These are phyloP conservation scores for Elephas maximus DNA, from an alignment of 2,113 vertebrate genomes.

Conservation along the genomic window DNA sequence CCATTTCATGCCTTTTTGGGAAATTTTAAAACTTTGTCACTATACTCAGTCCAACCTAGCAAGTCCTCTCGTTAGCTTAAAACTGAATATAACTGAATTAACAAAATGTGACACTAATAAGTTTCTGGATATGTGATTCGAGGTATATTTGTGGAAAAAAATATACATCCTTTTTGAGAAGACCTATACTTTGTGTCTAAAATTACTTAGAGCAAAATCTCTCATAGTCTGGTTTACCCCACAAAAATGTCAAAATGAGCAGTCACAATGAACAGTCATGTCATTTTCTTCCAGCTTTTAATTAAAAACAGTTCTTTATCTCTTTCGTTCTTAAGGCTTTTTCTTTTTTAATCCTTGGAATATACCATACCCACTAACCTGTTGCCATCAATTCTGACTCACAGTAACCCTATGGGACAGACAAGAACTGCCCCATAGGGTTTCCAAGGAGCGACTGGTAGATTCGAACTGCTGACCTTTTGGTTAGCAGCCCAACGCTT, in stretches of 20 bases:
- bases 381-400: no score
- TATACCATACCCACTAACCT: background rate
- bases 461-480: no score
- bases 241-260: slow-evolving; percentile 40
- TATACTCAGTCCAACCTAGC: background rate
- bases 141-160: background rate
- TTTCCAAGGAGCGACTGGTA: no score
- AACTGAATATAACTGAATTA: background rate
- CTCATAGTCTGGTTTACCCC: background rate
- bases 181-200: background rate
- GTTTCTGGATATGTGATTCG: background rate
- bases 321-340: background rate
- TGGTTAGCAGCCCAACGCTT: no score
- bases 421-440: no score
- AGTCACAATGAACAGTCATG: background rate
- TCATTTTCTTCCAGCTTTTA: background rate
- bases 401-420: no score
- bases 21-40: background rate
- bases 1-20: background rate
- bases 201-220: background rate
- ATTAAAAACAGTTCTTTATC: background rate
- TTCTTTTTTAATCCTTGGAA: background rate
- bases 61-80: slow-evolving; percentile 1
- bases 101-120: background rate
- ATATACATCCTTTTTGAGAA: slow-evolving; percentile 17